Conservation (phyloP, 2,797 vertebrate species). For the Myiothlypis coronata region DNA sequence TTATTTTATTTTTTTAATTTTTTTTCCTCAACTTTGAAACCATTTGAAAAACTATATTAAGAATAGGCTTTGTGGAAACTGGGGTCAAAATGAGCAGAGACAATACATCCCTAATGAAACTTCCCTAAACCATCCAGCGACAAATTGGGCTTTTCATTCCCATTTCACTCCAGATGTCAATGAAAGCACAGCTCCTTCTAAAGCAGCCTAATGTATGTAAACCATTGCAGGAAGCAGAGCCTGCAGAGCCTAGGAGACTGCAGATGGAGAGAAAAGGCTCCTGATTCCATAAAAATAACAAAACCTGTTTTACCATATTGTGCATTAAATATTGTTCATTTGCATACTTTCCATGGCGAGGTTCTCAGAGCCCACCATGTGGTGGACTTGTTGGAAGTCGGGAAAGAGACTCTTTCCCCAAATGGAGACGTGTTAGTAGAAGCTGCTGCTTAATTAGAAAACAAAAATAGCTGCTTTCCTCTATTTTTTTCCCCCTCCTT, state of each 20-base stretch:
- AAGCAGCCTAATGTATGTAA: conserved; percentile 56
- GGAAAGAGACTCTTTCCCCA: conserved; percentile 41
- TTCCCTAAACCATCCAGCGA: not conserved
- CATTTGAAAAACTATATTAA: not conserved
- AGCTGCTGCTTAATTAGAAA: conserved; percentile 60
- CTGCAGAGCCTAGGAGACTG: conserved; percentile 36
- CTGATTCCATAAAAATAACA: conserved; percentile 66
- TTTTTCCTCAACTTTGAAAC: not conserved
- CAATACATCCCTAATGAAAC: conserved; percentile 45
- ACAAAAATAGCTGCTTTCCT: conserved; percentile 36
- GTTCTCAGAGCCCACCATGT: conserved; percentile 62
- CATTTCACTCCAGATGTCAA: conserved; percentile 50
- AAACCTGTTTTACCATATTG: conserved; percentile 65
- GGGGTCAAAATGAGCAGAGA: not conserved
- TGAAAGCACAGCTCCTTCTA: conserved; percentile 35
- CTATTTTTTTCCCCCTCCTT: not conserved
- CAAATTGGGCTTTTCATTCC: conserved; percentile 52
- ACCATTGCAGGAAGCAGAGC: conserved; percentile 19
- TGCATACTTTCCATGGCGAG: conserved; percentile 52
- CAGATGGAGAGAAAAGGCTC: conserved; percentile 66
- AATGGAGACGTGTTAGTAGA: conserved; percentile 56
- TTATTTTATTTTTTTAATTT: not conserved
- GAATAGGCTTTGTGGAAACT: not conserved
- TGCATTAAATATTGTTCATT: conserved; percentile 66
- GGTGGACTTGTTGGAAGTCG: conserved; percentile 58